Conservation (phyloP, 2,888 invertebrate species). For the Patella ulyssiponensis region DNA sequence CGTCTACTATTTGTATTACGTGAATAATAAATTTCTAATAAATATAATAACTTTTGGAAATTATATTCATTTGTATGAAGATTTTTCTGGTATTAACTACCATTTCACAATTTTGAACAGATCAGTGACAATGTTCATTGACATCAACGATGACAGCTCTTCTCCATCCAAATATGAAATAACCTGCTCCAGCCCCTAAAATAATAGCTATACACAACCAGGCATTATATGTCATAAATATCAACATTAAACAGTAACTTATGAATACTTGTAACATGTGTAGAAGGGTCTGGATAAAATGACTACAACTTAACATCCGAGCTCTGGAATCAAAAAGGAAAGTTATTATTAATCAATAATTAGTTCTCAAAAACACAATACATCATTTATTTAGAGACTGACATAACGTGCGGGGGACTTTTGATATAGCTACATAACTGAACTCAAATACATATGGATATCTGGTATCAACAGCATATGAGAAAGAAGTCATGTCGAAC, state of each 20-base stretch:
- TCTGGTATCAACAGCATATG: slow-evolving; percentile 24
- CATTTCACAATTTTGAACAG: too few relatives aligned
- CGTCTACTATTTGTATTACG: too few relatives aligned
- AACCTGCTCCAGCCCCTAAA: slow-evolving; percentile 89
- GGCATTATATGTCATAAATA: slow-evolving; percentile 97
- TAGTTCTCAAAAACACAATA: background rate
- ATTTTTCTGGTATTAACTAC: too few relatives aligned
- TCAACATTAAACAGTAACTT: slow-evolving; percentile 94
- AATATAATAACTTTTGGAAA: too few relatives aligned
- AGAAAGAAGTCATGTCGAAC: slow-evolving; percentile 15
- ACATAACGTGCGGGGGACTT: background rate
- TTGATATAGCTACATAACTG: background rate
- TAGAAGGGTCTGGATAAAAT: slow-evolving; percentile 88
- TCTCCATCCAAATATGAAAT: slow-evolving; percentile 96
- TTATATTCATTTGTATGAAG: too few relatives aligned
- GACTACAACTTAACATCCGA: slow-evolving; percentile 81
- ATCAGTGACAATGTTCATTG: slow-evolving; percentile 93
- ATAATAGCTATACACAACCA: slow-evolving; percentile 93
- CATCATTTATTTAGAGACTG: background rate
- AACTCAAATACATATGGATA: slow-evolving; percentile 15
- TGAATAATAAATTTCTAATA: too few relatives aligned
- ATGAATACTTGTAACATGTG: slow-evolving; percentile 91
- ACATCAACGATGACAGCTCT: slow-evolving; percentile 91
- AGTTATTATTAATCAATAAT: background rate
- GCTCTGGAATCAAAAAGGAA: slow-evolving; percentile 75